These are phyloP conservation scores for Poeciliopsis prolifica DNA, from an alignment of 2,113 vertebrate genomes.

Conservation along the genomic window DNA sequence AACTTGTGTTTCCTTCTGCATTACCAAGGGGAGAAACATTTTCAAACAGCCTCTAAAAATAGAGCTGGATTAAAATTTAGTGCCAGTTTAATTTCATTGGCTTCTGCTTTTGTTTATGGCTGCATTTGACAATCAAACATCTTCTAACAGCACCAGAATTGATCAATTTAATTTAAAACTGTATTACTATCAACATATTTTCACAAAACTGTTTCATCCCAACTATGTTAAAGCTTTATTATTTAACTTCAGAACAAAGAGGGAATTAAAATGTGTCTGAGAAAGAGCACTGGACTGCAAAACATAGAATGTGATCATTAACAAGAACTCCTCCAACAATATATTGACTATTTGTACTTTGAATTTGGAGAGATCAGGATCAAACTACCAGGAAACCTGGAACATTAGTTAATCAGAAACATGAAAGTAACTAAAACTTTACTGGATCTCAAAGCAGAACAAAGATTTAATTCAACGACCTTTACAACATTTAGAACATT, in stretches of 20 bases:
- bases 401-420: conserved; percentile 64
- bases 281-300: background rate
- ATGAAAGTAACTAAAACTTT: conserved; percentile 6
- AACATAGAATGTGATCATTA: background rate
- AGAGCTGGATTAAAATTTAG: too few species aligned
- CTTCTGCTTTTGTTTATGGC: too few species aligned
- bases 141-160: too few species aligned
- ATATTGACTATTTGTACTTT: background rate
- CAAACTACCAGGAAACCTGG: background rate
- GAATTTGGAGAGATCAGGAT: conserved; percentile 6
- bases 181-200: too few species aligned
- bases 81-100: too few species aligned
- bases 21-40: background rate
- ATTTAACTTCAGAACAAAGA: too few species aligned
- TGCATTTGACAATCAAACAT: too few species aligned
- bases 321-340: background rate
- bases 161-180: too few species aligned
- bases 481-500: background rate
- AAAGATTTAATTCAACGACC: conserved; percentile 17
- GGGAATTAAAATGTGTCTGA: too few species aligned
- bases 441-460: conserved; percentile 8
- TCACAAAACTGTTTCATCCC: too few species aligned
- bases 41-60: too few species aligned
- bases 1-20: background rate
- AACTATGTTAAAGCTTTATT: too few species aligned